Evolutionary conservation across 2,888 invertebrate genomes (phyloP), one percentile per base, ranked within the genome.

Genomic region (Hemistola chrysoprasaria): DNA sequence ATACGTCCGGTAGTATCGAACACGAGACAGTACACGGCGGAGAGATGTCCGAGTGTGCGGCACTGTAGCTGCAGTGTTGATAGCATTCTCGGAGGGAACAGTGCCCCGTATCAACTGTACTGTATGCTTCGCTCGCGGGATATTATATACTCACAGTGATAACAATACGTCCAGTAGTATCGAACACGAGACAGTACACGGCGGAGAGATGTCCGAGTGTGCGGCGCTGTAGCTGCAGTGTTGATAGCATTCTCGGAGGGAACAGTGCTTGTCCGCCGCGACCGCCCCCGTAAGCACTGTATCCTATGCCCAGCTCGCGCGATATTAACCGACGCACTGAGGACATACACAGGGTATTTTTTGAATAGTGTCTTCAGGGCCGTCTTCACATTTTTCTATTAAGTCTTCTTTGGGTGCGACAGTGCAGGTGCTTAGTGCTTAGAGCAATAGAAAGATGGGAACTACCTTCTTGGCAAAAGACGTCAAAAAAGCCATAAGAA

Each of bases 141-240:
- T n/a, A n/a, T n/a, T n/a, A n/a, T n/a, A 4, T 16, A 23, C 16
- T 16, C 16, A 16, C 53, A 0, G 98, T 98, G 54, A 98, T 92
- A 45, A 98, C 95, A 69, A 95, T 98, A 67, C 93, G 92, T 1
- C 98, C 98, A 6, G 96, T 95, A 51, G 95, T 91, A 86, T 99
- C 99, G 82, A 97, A 98, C 10, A 96, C 90, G 11, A 99, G 93
- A 84, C 99, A 99, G 88, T 98, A 99, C 1, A 98, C 98, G n/a
- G 98, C 95, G 0, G 98, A 97, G 39, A 99, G 91, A 77, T 99
- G 99, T 0, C 98, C 99, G 30, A 98, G 90, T 1, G 97, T 97
- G 42, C 95, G 91, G 20, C 95, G 90, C 71, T 95, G 93, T 52
- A 95, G 87, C 62, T 93, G 92, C 50, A 95, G 50, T 91, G 91